These are phyloP conservation scores for Sarcophaga subvicina DNA, from an alignment of 2,888 invertebrate species.

Conservation along the genomic window DNA sequence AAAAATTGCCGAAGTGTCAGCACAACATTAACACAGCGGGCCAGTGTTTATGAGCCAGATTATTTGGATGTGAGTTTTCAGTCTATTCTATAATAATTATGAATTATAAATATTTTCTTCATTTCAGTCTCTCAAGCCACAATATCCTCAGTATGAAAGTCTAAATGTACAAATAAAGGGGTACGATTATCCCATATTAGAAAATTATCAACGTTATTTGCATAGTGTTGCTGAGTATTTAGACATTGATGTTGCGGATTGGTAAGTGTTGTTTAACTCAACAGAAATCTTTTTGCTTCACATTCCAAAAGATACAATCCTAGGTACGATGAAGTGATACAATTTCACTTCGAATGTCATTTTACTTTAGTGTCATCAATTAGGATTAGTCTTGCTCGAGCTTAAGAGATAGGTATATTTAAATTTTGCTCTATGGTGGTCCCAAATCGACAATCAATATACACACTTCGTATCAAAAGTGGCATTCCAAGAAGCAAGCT, in stretches of 20 bases:
- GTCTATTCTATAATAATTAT: constrained; percentile 5
- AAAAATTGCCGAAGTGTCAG: constrained; percentile 29
- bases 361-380: no score
- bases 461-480: no score
- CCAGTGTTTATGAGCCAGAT: constrained; percentile 86
- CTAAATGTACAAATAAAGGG: constrained; percentile 91
- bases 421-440: no score
- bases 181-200: constrained; percentile 91
- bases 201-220: constrained; percentile 90
- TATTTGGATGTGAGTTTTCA: constrained; percentile 85
- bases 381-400: no score
- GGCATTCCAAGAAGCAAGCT: no score
- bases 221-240: constrained; percentile 88
- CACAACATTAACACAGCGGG: not conserved
- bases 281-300: not conserved
- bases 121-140: constrained; percentile 82
- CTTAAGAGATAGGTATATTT: no score
- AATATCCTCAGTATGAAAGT: constrained; percentile 88
- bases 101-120: not conserved
- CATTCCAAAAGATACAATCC: no score
- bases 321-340: no score
- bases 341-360: no score
- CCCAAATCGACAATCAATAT: no score
- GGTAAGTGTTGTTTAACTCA: constrained; percentile 81
- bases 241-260: constrained; percentile 89